Evolutionary conservation across 2,113 vertebrate species (phyloP), one percentile per base, ranked within the genome.

Genomic region (Neoarius graeffei): DNA sequence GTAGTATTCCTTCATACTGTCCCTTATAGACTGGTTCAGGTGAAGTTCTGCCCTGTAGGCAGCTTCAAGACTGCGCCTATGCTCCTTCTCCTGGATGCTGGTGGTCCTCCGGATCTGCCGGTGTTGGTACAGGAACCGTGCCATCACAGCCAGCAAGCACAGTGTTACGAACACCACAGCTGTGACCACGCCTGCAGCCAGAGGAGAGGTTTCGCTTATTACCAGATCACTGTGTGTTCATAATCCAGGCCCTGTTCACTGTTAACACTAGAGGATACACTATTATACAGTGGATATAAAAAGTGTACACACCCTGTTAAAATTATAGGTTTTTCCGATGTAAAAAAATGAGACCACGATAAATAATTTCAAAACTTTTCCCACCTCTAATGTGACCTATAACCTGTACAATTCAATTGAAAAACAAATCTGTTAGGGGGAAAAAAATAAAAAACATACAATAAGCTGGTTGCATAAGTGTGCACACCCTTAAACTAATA

Each of bases 1-100:
- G 95, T 99, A 99, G 93, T 98, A 99, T 89, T 99, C 98, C 91
- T 97, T 96, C 94, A 97, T 98, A 94, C 95, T 97, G 92, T 98
- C 97, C 93, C 95, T 96, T 92, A 97, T 95, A 88, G 97, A 92
- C 92, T 95, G 96, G 93, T 98, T 97, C 88, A 98, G 96, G 94
- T 98, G 97, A 93, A 97, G 94, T 83, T 99, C 97, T 92, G 96
- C 95, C 93, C 97, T 96, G 93, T 98, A 97, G 93, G 97, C 96
- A 52, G 94, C 96, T 92, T 98, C 97, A 23, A 97, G 90, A 88
- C 94, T 94, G 88, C 90, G 89, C 0, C 96, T 95, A 57, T 98
- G 97, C 88, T 97, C 96, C 86, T 97, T 97, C 90, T 97, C 97
- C 89, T 96, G 96, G 73, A 94, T 90, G 85, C 88, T 50, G 85